Evolutionary conservation across 53 echinoderm and acorn worm species (phyloP).

Genomic region (Temnopleurus reevesii): DNA sequence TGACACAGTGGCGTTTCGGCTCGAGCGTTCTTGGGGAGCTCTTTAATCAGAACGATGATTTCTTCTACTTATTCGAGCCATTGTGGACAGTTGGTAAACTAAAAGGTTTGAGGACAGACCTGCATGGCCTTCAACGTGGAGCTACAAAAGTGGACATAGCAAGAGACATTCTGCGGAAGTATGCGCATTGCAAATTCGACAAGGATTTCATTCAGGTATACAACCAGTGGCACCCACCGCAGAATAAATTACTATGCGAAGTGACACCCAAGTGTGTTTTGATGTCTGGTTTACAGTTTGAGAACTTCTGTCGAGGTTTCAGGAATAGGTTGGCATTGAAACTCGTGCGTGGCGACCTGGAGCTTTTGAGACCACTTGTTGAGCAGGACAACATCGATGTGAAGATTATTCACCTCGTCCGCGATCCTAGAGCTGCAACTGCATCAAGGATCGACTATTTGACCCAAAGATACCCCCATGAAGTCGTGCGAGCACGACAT

Average conservation of each 20-base stretch:
- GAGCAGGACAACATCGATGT: slow-evolving; percentile 63
- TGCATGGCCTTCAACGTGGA: not conserved
- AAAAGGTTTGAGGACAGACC: not conserved
- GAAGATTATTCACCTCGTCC: slow-evolving; percentile 76
- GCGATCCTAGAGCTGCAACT: slow-evolving; percentile 77
- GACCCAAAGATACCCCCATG: too few species aligned
- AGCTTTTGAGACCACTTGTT: slow-evolving; percentile 62
- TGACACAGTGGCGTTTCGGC: slow-evolving; percentile 75
- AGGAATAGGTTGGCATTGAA: slow-evolving; percentile 52
- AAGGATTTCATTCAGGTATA: slow-evolving; percentile 44
- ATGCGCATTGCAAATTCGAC: slow-evolving; percentile 53
- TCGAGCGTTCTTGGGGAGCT: slow-evolving; percentile 77
- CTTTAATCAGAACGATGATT: slow-evolving; percentile 72
- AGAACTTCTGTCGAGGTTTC: slow-evolving; percentile 9
- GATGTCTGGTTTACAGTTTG: not conserved
- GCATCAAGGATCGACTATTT: slow-evolving; percentile 67
- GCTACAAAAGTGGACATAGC: not conserved
- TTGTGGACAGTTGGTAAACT: slow-evolving; percentile 20
- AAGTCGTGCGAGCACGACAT: not conserved
- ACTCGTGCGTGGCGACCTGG: slow-evolving; percentile 67
- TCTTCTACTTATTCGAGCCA: slow-evolving; percentile 79
- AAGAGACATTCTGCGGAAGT: slow-evolving; percentile 46
- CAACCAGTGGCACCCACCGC: slow-evolving; percentile 50
- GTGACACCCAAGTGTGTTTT: not conserved
- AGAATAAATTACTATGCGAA: slow-evolving; percentile 9